phyloP scores from a whole-genome alignment of 2,113 vertebrate species.

The Microcebus ravelobensis region DNA sequence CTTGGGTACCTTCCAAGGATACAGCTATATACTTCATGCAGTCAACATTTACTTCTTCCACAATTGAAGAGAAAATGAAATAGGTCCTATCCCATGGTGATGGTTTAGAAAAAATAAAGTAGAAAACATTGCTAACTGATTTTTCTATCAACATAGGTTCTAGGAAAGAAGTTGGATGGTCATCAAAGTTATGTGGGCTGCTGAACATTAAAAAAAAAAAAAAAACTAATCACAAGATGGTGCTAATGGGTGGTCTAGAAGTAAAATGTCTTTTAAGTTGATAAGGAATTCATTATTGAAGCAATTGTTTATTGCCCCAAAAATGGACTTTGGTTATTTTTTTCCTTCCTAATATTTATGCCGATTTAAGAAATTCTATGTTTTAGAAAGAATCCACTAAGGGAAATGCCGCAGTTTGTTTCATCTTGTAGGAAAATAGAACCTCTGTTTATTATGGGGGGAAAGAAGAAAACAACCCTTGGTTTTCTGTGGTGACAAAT shows the following conservation, averaged over 20 bases:
- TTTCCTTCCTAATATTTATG: conserved; percentile 23
- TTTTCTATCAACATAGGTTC: conserved; percentile 42
- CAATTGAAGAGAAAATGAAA: conserved; percentile 52
- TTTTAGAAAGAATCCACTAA: conserved; percentile 33
- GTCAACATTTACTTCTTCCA: not conserved
- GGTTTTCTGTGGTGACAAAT: conserved; percentile 1
- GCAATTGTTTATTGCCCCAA: conserved; percentile 39
- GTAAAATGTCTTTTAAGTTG: conserved; percentile 13
- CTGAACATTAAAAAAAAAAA: not conserved
- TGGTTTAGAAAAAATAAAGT: conserved; percentile 26
- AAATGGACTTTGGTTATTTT: not conserved
- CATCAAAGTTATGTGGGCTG: not conserved
- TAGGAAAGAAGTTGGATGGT: not conserved
- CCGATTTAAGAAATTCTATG: conserved; percentile 37
- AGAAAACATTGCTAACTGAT: conserved; percentile 44
- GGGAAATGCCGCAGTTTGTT: conserved; percentile 26
- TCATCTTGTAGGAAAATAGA: not conserved
- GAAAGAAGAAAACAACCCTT: not conserved
- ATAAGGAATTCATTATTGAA: conserved; percentile 50
- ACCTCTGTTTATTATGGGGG: not conserved
- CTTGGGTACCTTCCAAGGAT: not conserved
- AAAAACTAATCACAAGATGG: not conserved
- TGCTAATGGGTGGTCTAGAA: conserved; percentile 4
- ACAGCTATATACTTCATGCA: not conserved
- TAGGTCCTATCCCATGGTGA: not conserved